A percentile compares a stretch with the other conserved stretches of the same genome.
These are phyloP conservation scores for Prochilodus magdalenae DNA, from an alignment of 2,113 vertebrate genomes.

Conservation along the genomic window DNA sequence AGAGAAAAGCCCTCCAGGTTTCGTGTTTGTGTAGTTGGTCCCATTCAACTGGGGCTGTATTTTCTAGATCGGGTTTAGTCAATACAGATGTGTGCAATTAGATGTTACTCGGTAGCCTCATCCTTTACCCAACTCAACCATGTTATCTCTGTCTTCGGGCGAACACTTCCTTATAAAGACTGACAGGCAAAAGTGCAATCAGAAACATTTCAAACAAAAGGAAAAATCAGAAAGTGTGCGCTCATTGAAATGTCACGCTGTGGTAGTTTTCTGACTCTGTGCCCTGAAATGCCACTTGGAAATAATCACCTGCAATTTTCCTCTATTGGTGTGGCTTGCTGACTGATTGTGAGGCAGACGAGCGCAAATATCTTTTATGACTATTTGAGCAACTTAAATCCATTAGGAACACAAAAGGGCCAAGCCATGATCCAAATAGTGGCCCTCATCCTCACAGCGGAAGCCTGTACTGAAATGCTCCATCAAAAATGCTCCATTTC, in stretches of 20 bases:
- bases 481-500: background rate
- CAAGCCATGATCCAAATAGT: conserved; percentile 9
- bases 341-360: conserved; percentile 24
- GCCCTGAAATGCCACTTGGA: conserved; percentile 26
- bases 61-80: no score
- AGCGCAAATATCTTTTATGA: conserved; percentile 9
- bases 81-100: background rate
- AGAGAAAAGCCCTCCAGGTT: no score
- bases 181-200: background rate
- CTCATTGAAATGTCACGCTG: conserved; percentile 8
- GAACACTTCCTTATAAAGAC: background rate
- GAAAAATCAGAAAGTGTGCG: background rate
- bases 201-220: background rate
- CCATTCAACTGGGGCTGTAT: background rate
- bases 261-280: background rate
- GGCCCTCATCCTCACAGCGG: background rate
- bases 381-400: conserved; percentile 23
- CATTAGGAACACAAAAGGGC: conserved; percentile 37
- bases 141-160: background rate
- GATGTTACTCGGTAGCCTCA: background rate
- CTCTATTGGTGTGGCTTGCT: background rate
- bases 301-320: conserved; percentile 46
- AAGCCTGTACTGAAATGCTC: background rate
- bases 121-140: background rate
- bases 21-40: background rate